These are phyloP conservation scores for Herpetotheres cachinnans DNA, from an alignment of 2,113 vertebrate species.

Conservation along the genomic window DNA sequence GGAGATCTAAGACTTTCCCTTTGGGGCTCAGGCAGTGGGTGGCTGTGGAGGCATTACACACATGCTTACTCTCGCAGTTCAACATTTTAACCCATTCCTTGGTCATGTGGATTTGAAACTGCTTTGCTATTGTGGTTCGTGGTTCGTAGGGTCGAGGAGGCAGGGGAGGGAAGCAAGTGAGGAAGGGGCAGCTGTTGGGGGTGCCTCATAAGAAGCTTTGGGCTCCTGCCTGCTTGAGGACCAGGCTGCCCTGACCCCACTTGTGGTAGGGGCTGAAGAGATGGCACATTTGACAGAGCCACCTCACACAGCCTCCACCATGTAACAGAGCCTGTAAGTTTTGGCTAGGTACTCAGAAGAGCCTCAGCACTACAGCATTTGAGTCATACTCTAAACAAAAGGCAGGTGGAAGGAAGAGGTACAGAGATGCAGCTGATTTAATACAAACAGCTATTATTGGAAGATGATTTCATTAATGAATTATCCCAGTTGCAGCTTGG, in stretches of 20 bases:
- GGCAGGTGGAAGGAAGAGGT: not conserved
- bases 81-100: not conserved
- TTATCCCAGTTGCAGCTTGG: not conserved
- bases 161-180: rapidly evolving
- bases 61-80: not conserved
- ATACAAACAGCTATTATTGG: not conserved
- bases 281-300: not conserved
- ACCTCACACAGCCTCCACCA: rapidly evolving
- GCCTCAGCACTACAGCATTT: not conserved
- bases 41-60: not conserved
- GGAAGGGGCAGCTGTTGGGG: not conserved
- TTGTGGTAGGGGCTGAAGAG: not conserved
- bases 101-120: not conserved
- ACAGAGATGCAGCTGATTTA: not conserved
- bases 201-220: rapidly evolving
- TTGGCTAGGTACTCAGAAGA: not conserved
- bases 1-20: constrained; percentile 8
- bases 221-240: not conserved
- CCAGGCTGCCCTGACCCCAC: not conserved
- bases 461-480: constrained; percentile 35
- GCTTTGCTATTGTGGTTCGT: not conserved
- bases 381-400: not conserved
- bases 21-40: not conserved
- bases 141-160: rapidly evolving
- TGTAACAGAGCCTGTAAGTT: rapidly evolving